Percentiles rank a stretch among this genome's conserved stretches.
These are phyloP conservation scores for Leucophenga maculata DNA, from an alignment of 2,888 invertebrate genomes.

Conservation along the genomic window DNA sequence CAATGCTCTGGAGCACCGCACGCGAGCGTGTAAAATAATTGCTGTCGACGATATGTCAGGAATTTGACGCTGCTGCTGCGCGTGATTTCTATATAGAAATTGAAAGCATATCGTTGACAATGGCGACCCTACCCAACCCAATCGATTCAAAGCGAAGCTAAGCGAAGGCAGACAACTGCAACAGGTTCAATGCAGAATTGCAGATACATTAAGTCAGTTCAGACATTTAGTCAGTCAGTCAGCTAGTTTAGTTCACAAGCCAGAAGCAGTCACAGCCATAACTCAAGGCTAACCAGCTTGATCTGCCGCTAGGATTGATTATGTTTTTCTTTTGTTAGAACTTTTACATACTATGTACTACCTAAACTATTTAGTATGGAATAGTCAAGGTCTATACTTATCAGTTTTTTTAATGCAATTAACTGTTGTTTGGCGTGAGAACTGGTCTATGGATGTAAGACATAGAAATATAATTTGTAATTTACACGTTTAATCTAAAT, in stretches of 20 bases:
- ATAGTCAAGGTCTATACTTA: too few relatives aligned
- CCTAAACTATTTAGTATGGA: too few relatives aligned
- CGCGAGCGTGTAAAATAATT: too few relatives aligned
- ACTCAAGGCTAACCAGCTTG: slow-evolving; percentile 13
- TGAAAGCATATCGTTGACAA: background rate
- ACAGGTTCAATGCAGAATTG: slow-evolving; percentile 28
- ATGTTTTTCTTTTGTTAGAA: background rate
- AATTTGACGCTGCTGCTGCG: background rate
- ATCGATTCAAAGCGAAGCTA: background rate
- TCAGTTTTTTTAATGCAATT: too few relatives aligned
- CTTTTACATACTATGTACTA: background rate
- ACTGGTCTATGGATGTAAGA: too few relatives aligned
- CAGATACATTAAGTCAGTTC: slow-evolving; percentile 14
- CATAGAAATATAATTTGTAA: too few relatives aligned
- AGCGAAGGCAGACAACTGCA: background rate
- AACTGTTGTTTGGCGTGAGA: too few relatives aligned
- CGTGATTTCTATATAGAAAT: slow-evolving; percentile 20
- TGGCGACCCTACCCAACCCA: background rate
- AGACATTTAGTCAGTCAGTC: background rate
- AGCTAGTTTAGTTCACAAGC: background rate
- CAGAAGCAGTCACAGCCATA: too few relatives aligned
- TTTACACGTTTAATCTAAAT: too few relatives aligned
- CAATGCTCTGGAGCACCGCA: slow-evolving; percentile 5
- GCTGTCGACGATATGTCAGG: slow-evolving; percentile 3
- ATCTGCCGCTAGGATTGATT: slow-evolving; percentile 1